Conservation (phyloP, 1,140 invertebrate species). For the Ooceraea biroi region DNA sequence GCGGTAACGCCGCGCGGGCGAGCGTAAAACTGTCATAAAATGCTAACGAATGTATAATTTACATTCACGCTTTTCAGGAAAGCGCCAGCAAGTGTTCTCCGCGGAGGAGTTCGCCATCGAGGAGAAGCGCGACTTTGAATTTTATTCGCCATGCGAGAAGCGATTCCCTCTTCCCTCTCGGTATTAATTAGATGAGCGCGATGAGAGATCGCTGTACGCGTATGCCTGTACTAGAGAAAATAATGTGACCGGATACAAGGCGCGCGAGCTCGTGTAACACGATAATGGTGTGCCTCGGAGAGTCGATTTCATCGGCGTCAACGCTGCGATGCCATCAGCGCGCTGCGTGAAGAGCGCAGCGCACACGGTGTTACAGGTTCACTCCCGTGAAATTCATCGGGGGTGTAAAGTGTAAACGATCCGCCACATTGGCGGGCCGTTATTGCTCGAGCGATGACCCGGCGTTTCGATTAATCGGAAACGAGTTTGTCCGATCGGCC, state of each 20-base stretch:
- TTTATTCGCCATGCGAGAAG: slow-evolving; percentile 49
- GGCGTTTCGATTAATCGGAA: slow-evolving; percentile 77
- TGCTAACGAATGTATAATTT: slow-evolving; percentile 58
- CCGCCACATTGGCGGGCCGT: slow-evolving; percentile 59
- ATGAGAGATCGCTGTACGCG: neutral
- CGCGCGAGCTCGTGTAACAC: slow-evolving; percentile 18
- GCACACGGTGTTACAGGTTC: slow-evolving; percentile 14
- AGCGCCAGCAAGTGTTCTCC: neutral
- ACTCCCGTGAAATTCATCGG: slow-evolving; percentile 72
- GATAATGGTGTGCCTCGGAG: slow-evolving; percentile 28
- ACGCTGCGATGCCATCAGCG: neutral
- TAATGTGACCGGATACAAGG: neutral
- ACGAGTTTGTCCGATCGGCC: slow-evolving; percentile 53
- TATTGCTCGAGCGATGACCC: slow-evolving; percentile 72
- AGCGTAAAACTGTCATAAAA: slow-evolving; percentile 42
- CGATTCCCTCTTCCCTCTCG: neutral
- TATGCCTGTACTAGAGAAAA: neutral
- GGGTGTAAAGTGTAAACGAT: slow-evolving; percentile 78
- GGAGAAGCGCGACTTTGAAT: slow-evolving; percentile 13
- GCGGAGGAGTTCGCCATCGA: neutral
- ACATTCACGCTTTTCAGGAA: slow-evolving; percentile 56
- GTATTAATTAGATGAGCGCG: neutral
- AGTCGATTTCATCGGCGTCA: slow-evolving; percentile 27
- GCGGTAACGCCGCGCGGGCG: slow-evolving; percentile 6
- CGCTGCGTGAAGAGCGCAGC: slow-evolving; percentile 3